A percentile compares a stretch with the other conserved stretches of the same genome.
phyloP scores from a whole-genome alignment of 2,797 vertebrate genomes.

The Amazonetta brasiliensis region DNA sequence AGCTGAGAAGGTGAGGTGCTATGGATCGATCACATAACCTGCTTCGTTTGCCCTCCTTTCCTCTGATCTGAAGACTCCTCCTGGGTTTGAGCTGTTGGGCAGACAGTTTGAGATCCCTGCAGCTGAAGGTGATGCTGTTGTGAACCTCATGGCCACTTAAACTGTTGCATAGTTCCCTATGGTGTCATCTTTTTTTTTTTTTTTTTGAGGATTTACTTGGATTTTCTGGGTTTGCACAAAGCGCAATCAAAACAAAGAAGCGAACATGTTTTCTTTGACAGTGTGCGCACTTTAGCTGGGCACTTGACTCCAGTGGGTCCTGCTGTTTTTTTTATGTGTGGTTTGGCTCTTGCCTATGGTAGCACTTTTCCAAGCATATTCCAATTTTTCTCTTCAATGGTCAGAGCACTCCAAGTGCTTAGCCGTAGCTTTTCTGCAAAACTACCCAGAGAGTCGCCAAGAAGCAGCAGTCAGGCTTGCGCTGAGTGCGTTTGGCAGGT shows the following conservation, averaged over 20 bases:
- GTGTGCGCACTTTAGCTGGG: conserved; percentile 11
- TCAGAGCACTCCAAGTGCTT: conserved; percentile 29
- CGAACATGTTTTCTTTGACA: neutral
- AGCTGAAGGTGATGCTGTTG: neutral
- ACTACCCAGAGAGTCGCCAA: neutral
- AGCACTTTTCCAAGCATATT: conserved; percentile 40
- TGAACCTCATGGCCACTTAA: neutral
- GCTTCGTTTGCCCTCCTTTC: neutral
- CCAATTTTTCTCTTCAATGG: conserved; percentile 43
- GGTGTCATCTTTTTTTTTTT: neutral
- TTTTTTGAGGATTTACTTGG: neutral
- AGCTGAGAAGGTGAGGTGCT: neutral
- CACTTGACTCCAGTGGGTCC: conserved; percentile 30
- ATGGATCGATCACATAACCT: neutral
- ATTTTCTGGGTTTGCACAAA: conserved; percentile 36
- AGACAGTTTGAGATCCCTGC: neutral
- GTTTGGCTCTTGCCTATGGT: conserved; percentile 50
- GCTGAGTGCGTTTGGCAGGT: neutral
- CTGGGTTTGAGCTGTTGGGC: accelerated
- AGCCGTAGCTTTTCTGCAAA: conserved; percentile 4
- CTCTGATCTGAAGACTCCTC: neutral
- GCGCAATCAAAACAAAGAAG: neutral
- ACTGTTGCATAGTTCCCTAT: neutral
- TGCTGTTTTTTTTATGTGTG: conserved; percentile 48
- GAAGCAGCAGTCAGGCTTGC: neutral